phyloP scores from a whole-genome alignment of 2,888 invertebrate genomes.

The Baronia brevicornis region DNA sequence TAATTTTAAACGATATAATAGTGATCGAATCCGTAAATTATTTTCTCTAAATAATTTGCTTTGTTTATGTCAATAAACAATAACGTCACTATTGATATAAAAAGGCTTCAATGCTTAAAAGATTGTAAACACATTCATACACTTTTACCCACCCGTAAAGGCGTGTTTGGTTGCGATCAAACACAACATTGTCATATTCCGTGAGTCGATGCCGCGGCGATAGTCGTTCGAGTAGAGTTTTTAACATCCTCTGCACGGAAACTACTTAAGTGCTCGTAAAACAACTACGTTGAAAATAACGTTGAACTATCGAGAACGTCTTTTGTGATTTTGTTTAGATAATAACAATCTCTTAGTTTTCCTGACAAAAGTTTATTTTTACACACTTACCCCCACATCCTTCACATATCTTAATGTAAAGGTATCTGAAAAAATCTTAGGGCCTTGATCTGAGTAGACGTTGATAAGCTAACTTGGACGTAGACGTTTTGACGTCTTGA shows the following conservation, averaged over 20 bases:
- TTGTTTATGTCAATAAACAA: no score
- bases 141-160: conserved; percentile 51
- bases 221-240: conserved; percentile 45
- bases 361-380: no score
- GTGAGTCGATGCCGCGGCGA: conserved; percentile 43
- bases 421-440: no score
- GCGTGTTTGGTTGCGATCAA: conserved; percentile 43
- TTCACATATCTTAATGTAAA: no score
- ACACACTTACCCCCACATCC: no score
- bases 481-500: no score
- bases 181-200: conserved; percentile 58
- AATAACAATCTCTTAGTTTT: no score
- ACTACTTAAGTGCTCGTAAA: conserved; percentile 58
- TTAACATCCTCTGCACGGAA: conserved; percentile 55
- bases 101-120: conserved; percentile 23
- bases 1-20: no score
- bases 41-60: no score
- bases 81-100: no score
- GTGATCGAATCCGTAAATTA: conserved; percentile 20
- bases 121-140: conserved; percentile 40
- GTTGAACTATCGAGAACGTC: conserved; percentile 38
- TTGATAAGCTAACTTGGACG: no score
- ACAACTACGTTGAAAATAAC: conserved; percentile 53
- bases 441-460: no score
- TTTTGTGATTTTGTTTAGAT: conserved; percentile 32